phyloP scores from a whole-genome alignment of 2,797 vertebrate genomes.

The Sebastolobus alascanus region DNA sequence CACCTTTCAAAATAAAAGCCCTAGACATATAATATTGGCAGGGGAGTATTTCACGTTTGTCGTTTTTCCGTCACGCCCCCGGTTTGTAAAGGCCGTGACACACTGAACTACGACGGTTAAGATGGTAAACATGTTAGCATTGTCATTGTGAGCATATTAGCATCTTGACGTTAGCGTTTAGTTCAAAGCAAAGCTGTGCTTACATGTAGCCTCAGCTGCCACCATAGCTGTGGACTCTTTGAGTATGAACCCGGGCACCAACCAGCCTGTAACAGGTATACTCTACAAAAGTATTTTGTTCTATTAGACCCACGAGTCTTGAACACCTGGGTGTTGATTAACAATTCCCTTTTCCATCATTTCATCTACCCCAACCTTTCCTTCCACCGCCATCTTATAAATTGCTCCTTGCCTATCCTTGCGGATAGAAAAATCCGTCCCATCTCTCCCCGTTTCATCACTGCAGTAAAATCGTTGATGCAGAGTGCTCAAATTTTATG shows the following conservation, averaged over 20 bases:
- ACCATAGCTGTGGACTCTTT: background rate
- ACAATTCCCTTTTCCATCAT: background rate
- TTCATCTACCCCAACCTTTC: background rate
- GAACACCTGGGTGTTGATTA: background rate
- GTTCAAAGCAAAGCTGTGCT: too few species aligned
- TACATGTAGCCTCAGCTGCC: background rate
- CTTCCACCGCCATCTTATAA: background rate
- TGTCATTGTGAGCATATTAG: background rate
- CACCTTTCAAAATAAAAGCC: too few species aligned
- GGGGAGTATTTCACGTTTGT: too few species aligned
- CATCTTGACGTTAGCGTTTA: background rate
- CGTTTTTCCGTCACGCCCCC: too few species aligned
- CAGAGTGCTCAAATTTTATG: conserved; percentile 13
- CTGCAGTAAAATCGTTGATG: conserved; percentile 16
- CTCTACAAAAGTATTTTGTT: background rate
- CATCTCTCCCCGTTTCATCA: conserved; percentile 31
- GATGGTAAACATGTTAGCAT: background rate
- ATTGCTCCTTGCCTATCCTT: background rate
- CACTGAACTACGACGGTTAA: background rate
- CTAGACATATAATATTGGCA: too few species aligned
- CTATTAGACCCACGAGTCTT: background rate
- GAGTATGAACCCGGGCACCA: background rate
- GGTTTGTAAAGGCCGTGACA: too few species aligned
- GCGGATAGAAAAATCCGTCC: background rate
- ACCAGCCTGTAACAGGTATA: background rate